Conservation (phyloP, 2,797 vertebrate species). For the Malurus leucopterus region DNA sequence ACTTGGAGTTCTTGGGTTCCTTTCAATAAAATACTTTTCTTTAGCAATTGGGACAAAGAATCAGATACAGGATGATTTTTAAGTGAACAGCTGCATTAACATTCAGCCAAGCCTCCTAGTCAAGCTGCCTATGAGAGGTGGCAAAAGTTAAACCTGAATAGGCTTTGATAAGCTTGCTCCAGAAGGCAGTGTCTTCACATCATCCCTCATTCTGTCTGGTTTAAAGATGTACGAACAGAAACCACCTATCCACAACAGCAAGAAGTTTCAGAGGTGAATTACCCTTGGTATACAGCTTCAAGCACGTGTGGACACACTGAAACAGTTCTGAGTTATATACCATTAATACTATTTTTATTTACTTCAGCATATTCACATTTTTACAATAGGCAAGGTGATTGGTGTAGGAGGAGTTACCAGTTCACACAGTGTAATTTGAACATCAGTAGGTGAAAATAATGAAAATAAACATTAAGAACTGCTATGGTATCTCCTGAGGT, state of each 20-base stretch:
- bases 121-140: background rate
- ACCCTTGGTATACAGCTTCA: background rate
- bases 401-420: background rate
- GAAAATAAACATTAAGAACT: background rate
- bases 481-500: background rate
- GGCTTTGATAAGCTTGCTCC: background rate
- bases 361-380: background rate
- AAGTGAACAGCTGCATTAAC: background rate
- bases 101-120: background rate
- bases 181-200: background rate
- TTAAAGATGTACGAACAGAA: background rate
- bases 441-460: background rate
- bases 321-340: background rate
- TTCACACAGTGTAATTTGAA: background rate
- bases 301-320: background rate
- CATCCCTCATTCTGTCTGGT: background rate
- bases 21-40: background rate
- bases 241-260: background rate
- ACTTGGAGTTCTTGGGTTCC: background rate
- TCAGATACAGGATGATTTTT: background rate
- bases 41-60: background rate
- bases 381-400: background rate
- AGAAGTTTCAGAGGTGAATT: background rate
- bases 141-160: background rate
- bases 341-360: background rate